Percentiles rank a stretch among this genome's conserved stretches.
Conservation (phyloP, 2,888 invertebrate species). For the Drosophila antonietae region DNA sequence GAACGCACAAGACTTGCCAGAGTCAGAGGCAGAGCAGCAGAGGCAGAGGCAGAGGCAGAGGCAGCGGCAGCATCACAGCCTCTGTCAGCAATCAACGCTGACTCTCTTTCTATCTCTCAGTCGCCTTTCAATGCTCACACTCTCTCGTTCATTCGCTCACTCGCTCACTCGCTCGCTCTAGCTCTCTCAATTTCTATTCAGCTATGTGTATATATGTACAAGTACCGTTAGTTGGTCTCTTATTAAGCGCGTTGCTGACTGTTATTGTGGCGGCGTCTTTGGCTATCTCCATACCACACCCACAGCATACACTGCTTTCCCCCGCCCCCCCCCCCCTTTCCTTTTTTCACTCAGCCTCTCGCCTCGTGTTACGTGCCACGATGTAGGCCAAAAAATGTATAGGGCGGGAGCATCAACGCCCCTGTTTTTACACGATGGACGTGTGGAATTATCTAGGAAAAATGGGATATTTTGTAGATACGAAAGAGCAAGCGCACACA, state of each 20-base stretch:
- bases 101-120: not conserved
- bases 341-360: conserved; percentile 1
- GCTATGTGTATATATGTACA: conserved; percentile 22
- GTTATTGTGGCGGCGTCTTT: conserved; percentile 8
- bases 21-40: not conserved
- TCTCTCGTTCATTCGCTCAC: not conserved
- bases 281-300: not conserved
- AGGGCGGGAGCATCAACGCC: conserved; percentile 47
- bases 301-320: not conserved
- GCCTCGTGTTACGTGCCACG: conserved; percentile 13
- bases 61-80: conserved; percentile 6
- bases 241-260: conserved; percentile 47
- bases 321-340: not conserved
- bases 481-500: conserved; percentile 11
- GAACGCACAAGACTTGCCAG: not conserved
- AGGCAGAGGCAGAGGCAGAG: too few relatives aligned
- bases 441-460: conserved; percentile 46
- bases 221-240: conserved; percentile 29
- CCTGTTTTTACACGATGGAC: conserved; percentile 47
- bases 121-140: not conserved
- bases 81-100: conserved; percentile 5
- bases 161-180: conserved; percentile 1
- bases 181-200: conserved; percentile 22
- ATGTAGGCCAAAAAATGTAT: conserved; percentile 54
- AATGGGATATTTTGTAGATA: conserved; percentile 58